A percentile compares a stretch with the other conserved stretches of the same genome.
These are phyloP conservation scores for Chelidonichthys spinosus DNA, from an alignment of 2,797 vertebrate species.

Conservation along the genomic window DNA sequence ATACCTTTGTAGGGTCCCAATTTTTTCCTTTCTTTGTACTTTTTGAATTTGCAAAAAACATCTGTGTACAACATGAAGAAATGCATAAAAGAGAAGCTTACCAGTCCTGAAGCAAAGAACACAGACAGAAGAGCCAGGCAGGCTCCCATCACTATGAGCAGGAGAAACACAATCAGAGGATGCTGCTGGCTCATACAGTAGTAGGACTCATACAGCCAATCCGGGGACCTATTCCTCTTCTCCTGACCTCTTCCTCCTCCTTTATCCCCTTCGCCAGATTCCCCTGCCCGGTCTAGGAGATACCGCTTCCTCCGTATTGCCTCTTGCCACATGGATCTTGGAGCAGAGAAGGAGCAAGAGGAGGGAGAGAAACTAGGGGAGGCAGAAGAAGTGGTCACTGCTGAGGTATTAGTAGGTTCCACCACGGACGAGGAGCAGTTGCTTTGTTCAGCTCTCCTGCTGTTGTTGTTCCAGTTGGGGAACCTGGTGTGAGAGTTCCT, in stretches of 20 bases:
- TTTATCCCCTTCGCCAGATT: slow-evolving; percentile 67
- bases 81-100: slow-evolving; percentile 86
- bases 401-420: slow-evolving; percentile 72
- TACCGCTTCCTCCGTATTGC: slow-evolving; percentile 85
- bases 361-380: slow-evolving; percentile 60
- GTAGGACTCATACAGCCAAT: slow-evolving; percentile 93
- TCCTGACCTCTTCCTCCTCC: slow-evolving; percentile 60
- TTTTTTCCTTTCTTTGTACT: slow-evolving; percentile 18
- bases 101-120: slow-evolving; percentile 97
- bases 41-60: slow-evolving; percentile 15
- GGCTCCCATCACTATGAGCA: slow-evolving; percentile 97
- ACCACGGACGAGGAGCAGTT: slow-evolving; percentile 66
- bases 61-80: no score
- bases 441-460: slow-evolving; percentile 60
- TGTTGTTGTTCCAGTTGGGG: slow-evolving; percentile 64
- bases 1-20: background rate
- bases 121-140: slow-evolving; percentile 94
- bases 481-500: slow-evolving; percentile 63
- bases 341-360: slow-evolving; percentile 67
- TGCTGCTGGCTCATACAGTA: slow-evolving; percentile 99
- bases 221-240: slow-evolving; percentile 84
- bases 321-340: slow-evolving; percentile 88
- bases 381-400: slow-evolving; percentile 53
- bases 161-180: slow-evolving; percentile 97
- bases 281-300: slow-evolving; percentile 72